These are phyloP conservation scores for Montipora cactus DNA, from an alignment of 64 coral and sea anemone genomes.

Conservation along the genomic window DNA sequence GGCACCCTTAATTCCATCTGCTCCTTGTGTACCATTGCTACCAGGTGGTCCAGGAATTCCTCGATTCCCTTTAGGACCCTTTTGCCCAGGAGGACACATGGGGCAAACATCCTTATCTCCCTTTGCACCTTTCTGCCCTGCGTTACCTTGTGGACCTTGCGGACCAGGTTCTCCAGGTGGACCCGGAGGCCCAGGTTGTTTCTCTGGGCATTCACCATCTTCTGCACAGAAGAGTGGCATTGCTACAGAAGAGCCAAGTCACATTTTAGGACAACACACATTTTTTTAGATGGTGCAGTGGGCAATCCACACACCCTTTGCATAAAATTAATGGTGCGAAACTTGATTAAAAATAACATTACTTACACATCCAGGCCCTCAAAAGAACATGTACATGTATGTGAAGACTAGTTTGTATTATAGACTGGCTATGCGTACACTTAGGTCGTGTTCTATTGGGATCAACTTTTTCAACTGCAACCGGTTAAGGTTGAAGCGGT, in stretches of 20 bases:
- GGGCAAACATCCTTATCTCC: slow-evolving; percentile 63
- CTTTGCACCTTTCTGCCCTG: slow-evolving; percentile 49
- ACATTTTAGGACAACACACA: too few relatives aligned
- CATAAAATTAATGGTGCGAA: too few relatives aligned
- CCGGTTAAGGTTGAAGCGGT: too few relatives aligned
- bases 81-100: slow-evolving; percentile 46
- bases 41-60: slow-evolving; percentile 57
- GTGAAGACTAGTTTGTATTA: too few relatives aligned
- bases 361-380: too few relatives aligned
- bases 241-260: slow-evolving; percentile 17
- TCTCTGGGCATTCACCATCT: slow-evolving; percentile 8
- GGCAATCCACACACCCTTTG: too few relatives aligned
- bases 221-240: slow-evolving; percentile 36
- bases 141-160: slow-evolving; percentile 27
- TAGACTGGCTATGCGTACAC: too few relatives aligned
- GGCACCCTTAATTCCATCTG: slow-evolving; percentile 50
- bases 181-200: slow-evolving; percentile 34
- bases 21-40: slow-evolving; percentile 39
- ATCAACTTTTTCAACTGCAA: too few relatives aligned
- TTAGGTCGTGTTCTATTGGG: too few relatives aligned
- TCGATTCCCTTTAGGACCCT: slow-evolving; percentile 47
- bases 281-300: too few relatives aligned
- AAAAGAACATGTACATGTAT: too few relatives aligned
- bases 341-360: too few relatives aligned
- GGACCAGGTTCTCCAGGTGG: slow-evolving; percentile 55